phyloP scores from a whole-genome alignment of 30 jellyfish, hydroid and myxozoan genomes.

The Sanderia malayensis region DNA sequence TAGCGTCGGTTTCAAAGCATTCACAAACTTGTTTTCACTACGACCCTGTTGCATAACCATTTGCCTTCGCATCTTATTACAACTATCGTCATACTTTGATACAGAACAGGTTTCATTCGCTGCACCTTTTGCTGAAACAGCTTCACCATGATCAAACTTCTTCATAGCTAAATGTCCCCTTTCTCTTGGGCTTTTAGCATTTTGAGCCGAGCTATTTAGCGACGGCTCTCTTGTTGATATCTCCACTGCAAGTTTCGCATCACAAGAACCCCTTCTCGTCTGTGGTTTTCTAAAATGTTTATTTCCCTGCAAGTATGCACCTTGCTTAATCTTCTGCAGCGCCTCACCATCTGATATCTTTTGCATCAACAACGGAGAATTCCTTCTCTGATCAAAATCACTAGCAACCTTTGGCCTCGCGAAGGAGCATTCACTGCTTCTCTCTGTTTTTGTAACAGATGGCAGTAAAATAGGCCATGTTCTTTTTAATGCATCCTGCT shows the following conservation, averaged over 20 bases:
- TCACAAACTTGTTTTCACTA: not conserved
- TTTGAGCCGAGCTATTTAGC: not conserved
- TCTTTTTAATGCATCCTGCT: slow-evolving; percentile 22
- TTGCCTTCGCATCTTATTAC: not conserved
- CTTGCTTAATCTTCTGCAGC: slow-evolving; percentile 48
- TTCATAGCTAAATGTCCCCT: too few species aligned
- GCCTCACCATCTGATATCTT: slow-evolving; percentile 48
- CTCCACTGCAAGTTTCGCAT: not conserved
- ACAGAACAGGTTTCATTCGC: not conserved
- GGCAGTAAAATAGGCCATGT: slow-evolving; percentile 43
- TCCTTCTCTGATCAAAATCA: not conserved
- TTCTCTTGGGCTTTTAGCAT: not conserved
- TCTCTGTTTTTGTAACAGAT: not conserved
- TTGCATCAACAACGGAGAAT: slow-evolving; percentile 44
- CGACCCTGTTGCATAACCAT: not conserved
- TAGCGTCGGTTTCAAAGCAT: not conserved
- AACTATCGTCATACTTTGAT: not conserved
- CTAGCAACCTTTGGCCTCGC: not conserved
- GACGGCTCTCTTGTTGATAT: not conserved
- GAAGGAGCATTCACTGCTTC: too few species aligned
- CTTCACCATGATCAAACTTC: too few species aligned
- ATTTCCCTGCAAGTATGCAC: slow-evolving; percentile 52
- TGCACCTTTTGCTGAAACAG: not conserved
- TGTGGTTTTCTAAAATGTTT: slow-evolving; percentile 19
- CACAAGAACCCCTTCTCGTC: not conserved